Percentiles rank a stretch among this genome's conserved stretches.
Conservation (phyloP, 2,113 vertebrate genomes). For the Murina feae region DNA sequence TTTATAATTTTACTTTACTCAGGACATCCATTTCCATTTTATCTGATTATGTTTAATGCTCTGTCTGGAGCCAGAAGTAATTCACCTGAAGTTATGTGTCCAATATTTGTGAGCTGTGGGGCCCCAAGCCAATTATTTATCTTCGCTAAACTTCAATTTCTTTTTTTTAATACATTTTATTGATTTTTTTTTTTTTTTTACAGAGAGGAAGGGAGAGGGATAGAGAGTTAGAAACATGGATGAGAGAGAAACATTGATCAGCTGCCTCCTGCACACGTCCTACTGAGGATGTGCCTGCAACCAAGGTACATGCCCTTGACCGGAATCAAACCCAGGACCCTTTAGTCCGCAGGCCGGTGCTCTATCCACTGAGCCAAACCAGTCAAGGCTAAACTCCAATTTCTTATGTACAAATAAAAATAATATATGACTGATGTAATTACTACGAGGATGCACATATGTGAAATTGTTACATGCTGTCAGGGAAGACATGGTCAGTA, state of each 20-base stretch:
- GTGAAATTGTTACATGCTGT: neutral
- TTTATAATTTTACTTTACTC: slow-evolving; percentile 1
- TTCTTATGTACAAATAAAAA: neutral
- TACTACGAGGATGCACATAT: neutral
- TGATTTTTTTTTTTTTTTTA: too few relatives aligned
- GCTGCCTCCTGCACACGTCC: too few relatives aligned
- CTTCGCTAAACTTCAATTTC: neutral
- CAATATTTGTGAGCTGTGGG: neutral
- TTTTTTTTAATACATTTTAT: too few relatives aligned
- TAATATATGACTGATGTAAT: neutral
- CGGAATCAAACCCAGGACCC: too few relatives aligned
- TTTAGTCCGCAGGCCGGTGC: too few relatives aligned
- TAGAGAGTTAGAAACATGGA: too few relatives aligned
- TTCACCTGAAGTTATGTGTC: neutral
- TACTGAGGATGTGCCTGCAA: too few relatives aligned
- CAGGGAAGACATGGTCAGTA: neutral
- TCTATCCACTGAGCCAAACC: too few relatives aligned
- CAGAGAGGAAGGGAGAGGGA: too few relatives aligned
- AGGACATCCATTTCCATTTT: neutral
- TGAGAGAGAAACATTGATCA: too few relatives aligned
- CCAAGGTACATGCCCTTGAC: too few relatives aligned
- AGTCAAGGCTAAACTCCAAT: neutral
- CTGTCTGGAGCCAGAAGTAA: neutral
- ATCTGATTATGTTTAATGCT: neutral
- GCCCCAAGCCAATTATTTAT: neutral